A percentile compares a stretch with the other conserved stretches of the same genome.
Conservation (phyloP, 2,113 vertebrate species). For the Thymallus thymallus region DNA sequence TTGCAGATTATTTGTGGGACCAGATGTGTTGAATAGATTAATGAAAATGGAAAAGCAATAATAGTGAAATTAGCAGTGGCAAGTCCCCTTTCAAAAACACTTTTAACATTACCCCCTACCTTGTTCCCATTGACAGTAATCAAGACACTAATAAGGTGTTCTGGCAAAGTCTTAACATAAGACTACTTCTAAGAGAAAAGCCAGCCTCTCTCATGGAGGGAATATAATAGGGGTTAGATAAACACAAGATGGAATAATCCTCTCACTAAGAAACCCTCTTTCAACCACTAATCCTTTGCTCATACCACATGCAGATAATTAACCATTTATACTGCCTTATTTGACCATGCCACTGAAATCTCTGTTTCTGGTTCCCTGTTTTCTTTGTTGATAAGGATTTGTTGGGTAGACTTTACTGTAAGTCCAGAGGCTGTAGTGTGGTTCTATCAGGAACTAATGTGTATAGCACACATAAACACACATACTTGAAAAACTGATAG, state of each 20-base stretch:
- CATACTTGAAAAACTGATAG: neutral
- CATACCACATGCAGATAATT: constrained; percentile 29
- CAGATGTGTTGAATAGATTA: too few relatives aligned
- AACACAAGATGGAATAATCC: constrained; percentile 28
- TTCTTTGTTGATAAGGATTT: constrained; percentile 16
- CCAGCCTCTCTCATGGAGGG: constrained; percentile 6
- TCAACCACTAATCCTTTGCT: constrained; percentile 29
- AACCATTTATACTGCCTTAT: constrained; percentile 19
- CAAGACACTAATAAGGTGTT: constrained; percentile 15
- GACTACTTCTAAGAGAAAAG: constrained; percentile 5
- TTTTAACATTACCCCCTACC: neutral
- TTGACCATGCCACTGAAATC: neutral
- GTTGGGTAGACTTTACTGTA: neutral
- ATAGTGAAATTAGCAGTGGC: too few relatives aligned
- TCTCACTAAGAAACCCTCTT: constrained; percentile 25
- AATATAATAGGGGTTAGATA: constrained; percentile 22
- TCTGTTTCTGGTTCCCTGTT: neutral
- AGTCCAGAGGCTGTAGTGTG: too few relatives aligned
- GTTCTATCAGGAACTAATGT: neutral
- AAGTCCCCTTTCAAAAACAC: neutral
- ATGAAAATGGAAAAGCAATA: too few relatives aligned
- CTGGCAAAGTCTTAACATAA: neutral
- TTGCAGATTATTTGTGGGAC: too few relatives aligned
- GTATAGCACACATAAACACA: neutral
- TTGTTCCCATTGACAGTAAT: constrained; percentile 7